Evolutionary conservation across 2,888 invertebrate species (phyloP), one percentile per base, ranked within the genome.

Genomic region (Syritta pipiens): DNA sequence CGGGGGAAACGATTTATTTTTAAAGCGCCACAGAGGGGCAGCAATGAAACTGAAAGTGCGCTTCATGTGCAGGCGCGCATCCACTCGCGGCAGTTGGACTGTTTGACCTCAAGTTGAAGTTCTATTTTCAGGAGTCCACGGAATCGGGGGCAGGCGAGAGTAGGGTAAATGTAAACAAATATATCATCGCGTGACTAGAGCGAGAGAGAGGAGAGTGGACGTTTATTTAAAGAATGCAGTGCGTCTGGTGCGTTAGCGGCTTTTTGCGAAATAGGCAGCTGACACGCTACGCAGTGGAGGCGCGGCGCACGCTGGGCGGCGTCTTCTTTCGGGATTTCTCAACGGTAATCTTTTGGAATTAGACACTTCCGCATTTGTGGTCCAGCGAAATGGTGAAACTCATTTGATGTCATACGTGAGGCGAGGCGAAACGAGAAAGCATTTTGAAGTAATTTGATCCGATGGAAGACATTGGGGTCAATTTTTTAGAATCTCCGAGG

Each of bases 1-100:
- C 7, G 46, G 51, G 69, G 59, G 46, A 19, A 51, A 51, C n/a
- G n/a, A 37, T 65, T 12, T 77, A 77, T 77, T 77, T 77, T 14
- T 77, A 71, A 59, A 49, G 4, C 51, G n/a, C 49, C 10, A 35
- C 59, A 65, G 14, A 10, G 17, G 26, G 9, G 19, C 7, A 17
- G 22, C 26, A 55, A 37, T 14, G 44, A 59, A 69, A 60, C 7
- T 7, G 28, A 59, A 60, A 69, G 44, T 60, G 20, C 28, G 46
- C 22, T 48, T 37, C 48, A 48, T 10, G 5, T 30, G 19, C 30
- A 37, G 53, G 19, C 51, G 22, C 51, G 30, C 30, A 68, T 20
- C 5, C 22, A 30, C 40, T 32, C 37, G 46, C 37, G 46, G 60
- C 44, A 71, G 60, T 60, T 63, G 69, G 49, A 57, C 28, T 59